phyloP scores from a whole-genome alignment of 2,113 vertebrate genomes.

The Synchiropus splendidus region DNA sequence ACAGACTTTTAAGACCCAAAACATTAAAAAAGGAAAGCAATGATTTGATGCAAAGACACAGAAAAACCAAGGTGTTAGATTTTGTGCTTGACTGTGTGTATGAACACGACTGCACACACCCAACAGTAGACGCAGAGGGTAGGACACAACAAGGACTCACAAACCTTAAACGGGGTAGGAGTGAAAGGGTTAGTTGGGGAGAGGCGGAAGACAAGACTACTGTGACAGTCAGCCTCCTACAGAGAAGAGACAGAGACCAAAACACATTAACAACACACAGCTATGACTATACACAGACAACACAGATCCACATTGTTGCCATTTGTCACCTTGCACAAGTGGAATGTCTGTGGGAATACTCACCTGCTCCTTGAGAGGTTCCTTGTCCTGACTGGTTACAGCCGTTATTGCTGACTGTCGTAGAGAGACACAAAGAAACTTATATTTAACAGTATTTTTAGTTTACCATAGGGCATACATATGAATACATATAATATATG shows the following conservation, averaged over 20 bases:
- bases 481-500: too few species aligned
- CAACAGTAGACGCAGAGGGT: conserved; percentile 4
- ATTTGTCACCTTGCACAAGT: too few species aligned
- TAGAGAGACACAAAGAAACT: conserved; percentile 29
- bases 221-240: conserved; percentile 83
- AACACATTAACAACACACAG: conserved; percentile 24
- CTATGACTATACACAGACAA: conserved; percentile 8
- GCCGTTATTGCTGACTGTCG: conserved; percentile 42
- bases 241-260: conserved; percentile 74
- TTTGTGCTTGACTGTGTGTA: conserved; percentile 1
- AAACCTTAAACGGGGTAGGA: conserved; percentile 97
- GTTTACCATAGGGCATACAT: too few species aligned
- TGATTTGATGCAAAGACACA: conserved; percentile 12
- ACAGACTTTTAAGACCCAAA: background rate
- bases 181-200: conserved; percentile 96
- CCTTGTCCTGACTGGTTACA: conserved; percentile 49
- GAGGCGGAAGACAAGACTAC: conserved; percentile 83
- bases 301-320: background rate
- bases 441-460: too few species aligned
- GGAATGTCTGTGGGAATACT: conserved; percentile 14
- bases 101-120: conserved; percentile 12
- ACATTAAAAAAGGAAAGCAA: background rate
- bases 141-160: conserved; percentile 62
- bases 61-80: conserved; percentile 23
- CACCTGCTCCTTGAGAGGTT: conserved; percentile 58